Evolutionary conservation across 2,888 invertebrate species (phyloP), one percentile per base, ranked within the genome.

Genomic region (Microdon myrmicae): DNA sequence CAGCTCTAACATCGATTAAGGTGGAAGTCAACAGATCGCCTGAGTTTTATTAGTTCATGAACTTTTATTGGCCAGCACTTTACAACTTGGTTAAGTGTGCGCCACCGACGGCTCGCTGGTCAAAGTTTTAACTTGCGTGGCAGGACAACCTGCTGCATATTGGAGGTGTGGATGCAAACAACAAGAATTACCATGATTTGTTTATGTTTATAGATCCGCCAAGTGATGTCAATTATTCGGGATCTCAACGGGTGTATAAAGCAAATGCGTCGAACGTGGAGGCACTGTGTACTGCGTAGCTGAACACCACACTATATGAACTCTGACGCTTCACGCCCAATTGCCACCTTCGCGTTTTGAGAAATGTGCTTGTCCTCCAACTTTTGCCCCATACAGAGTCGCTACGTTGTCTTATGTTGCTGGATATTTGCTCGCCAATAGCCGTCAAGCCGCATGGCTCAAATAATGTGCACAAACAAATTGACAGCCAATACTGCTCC

Each of bases 401-500:
- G 61, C 56, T n/a, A 56, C 44, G 55, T 56, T 61, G 48, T 48
- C 34, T 22, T 23, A 9, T 23, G 41, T 13, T 39, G n/a, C n/a
- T n/a, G n/a, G n/a, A n/a, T n/a, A n/a, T n/a, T n/a, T n/a, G n/a
- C n/a, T n/a, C n/a, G n/a, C n/a, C n/a, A 25, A 2, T 13, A 32
- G 5, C 22, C 9, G 16, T 25, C 17, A 44, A 51, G 44, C 16
- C 14, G 23, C 39, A 35, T 4, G 26, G 45, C 45, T 47, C 64
- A 53, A 64, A 43, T 47, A 39, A 43, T 26, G 47, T 29, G 38
- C 58, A 39, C 44, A 61, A 49, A 51, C 61, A 56, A 61, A 61
- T 61, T 61, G 49, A 16, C 61, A 61, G 56, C 35, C 61, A 61
- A 56, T 49, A 61, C 58, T 58, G 64, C 64, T 58, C 51, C n/a